Evolutionary conservation across 2,797 vertebrate genomes (phyloP), one percentile per base, ranked within the genome.

Genomic region (Acrossocheilus wenchowensis): DNA sequence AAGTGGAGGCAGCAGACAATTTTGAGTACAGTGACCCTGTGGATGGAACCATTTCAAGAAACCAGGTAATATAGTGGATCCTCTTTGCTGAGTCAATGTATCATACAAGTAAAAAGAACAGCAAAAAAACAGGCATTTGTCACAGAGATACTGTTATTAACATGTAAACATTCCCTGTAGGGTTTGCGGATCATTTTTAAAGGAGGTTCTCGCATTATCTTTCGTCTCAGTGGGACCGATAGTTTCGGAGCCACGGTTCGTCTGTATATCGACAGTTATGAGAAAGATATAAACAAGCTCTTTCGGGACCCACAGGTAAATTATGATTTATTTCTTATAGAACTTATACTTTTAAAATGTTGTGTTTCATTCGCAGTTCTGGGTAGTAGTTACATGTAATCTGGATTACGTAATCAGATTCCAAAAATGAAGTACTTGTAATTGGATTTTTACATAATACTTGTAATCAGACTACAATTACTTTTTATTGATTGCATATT

Each of bases 21-120:
- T 99, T 99, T 87, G 97, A 99, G 88, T 99, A 99, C 93, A 97
- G 89, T 0, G 98, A 99, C 87, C 97, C 98, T 0, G 97, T 98
- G 34, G 97, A 99, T 88, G 97, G 97, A 92, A 97, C 95, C 0
- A 91, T 99, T 91, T 96, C 97, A 81, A 96, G 94, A 93, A 99
- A 98, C 92, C 98, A 99, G 97, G 98, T 98, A 92, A 83, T n/a
- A 39, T 39, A 17, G 11, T 14, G 34, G 19, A 19, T 74, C 19
- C 6, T 26, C 43, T 15, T 48, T 48, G n/a, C 36, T 69, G 66
- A 39, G 15, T n/a, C 57, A 26, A 1, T 1, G 6, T 41, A n/a
- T 71, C n/a, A 6, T n/a, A 15, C 39, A 45, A 43, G 39, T n/a
- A 64, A 64, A 73, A 72, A 39, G 4, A 45, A 4, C 12, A 15